phyloP scores from a whole-genome alignment of 1,140 invertebrate species.

The Heliconius himera region DNA sequence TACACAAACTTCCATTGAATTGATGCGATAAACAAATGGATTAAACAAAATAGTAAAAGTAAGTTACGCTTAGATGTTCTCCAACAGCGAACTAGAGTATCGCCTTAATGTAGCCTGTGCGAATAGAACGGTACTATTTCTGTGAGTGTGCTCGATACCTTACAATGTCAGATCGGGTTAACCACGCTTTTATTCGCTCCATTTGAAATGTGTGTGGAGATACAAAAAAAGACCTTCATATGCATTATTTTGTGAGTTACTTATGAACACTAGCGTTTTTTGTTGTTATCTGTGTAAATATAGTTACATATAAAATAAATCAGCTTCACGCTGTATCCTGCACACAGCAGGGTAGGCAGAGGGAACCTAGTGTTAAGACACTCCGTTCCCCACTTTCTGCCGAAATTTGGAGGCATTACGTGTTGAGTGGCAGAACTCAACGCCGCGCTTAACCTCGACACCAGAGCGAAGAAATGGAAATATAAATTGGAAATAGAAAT shows the following conservation, averaged over 20 bases:
- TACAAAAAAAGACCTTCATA: constrained; percentile 19
- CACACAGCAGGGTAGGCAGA: too few relatives aligned
- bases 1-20: constrained; percentile 36
- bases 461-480: too few relatives aligned
- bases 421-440: too few relatives aligned
- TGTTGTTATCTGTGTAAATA: neutral
- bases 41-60: constrained; percentile 40
- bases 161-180: constrained; percentile 29
- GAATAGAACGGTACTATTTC: constrained; percentile 32
- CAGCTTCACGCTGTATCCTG: too few relatives aligned
- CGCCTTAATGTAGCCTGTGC: constrained; percentile 30
- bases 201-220: constrained; percentile 40
- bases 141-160: constrained; percentile 27
- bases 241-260: neutral
- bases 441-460: too few relatives aligned
- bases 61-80: constrained; percentile 30
- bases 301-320: too few relatives aligned
- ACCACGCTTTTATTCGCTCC: constrained; percentile 43
- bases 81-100: constrained; percentile 31
- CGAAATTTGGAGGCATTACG: too few relatives aligned
- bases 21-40: constrained; percentile 41
- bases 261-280: neutral
- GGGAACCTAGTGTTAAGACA: too few relatives aligned
- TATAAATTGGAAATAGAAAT: too few relatives aligned
- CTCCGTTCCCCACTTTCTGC: too few relatives aligned